Conservation (phyloP, 2,888 invertebrate genomes). For the Anoncus sp. region DNA sequence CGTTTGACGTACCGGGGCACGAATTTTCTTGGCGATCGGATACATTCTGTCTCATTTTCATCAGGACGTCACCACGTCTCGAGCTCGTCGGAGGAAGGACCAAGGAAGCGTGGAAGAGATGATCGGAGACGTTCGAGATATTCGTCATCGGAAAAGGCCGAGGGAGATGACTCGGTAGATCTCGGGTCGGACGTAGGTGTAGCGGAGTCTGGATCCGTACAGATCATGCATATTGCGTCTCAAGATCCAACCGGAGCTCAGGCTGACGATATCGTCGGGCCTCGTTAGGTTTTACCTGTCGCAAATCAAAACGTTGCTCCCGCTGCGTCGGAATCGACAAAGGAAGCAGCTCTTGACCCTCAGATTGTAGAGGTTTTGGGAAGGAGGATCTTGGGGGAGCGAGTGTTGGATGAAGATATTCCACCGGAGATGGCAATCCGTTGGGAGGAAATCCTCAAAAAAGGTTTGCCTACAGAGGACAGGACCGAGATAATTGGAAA, state of each 20-base stretch:
- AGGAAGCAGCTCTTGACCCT: slow-evolving; percentile 17
- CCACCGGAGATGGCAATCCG: slow-evolving; percentile 19
- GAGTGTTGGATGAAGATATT: slow-evolving; percentile 29
- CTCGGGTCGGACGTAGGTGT: background rate
- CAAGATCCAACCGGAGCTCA: slow-evolving; percentile 4
- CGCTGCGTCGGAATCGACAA: background rate
- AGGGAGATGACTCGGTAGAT: background rate
- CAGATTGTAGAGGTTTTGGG: slow-evolving; percentile 22
- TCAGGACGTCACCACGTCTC: slow-evolving; percentile 20
- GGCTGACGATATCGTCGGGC: slow-evolving; percentile 15
- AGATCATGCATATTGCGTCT: background rate
- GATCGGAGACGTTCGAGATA: slow-evolving; percentile 4
- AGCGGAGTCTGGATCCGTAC: background rate
- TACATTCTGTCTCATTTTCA: slow-evolving; percentile 4
- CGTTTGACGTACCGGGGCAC: slow-evolving; percentile 28
- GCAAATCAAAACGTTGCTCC: background rate
- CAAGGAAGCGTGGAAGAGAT: slow-evolving; percentile 11
- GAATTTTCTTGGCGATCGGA: slow-evolving; percentile 8
- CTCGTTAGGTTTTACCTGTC: slow-evolving; percentile 7
- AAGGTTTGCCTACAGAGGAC: slow-evolving; percentile 36
- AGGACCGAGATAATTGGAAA: slow-evolving; percentile 23
- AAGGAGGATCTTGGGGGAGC: slow-evolving; percentile 28
- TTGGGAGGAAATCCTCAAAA: slow-evolving; percentile 47
- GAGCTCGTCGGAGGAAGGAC: slow-evolving; percentile 20
- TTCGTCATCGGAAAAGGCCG: slow-evolving; percentile 19